Conservation (phyloP, 1,140 invertebrate species). For the Musca vetustissima region DNA sequence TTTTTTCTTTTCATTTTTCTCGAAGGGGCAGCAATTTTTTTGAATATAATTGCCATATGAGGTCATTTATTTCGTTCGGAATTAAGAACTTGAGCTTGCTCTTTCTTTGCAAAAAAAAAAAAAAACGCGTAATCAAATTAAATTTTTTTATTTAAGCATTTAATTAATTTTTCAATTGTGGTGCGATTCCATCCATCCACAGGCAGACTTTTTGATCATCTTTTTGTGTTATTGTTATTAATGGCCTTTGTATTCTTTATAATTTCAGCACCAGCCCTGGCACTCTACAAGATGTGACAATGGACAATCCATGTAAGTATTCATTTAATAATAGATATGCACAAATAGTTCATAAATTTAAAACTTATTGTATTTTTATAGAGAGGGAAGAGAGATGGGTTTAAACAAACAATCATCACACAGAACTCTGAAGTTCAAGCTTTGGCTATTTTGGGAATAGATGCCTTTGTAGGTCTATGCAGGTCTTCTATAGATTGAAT, state of each 20-base stretch:
- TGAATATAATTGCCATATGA: constrained; percentile 22
- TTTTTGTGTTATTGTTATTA: not conserved
- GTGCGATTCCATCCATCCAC: too few relatives aligned
- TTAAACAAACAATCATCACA: too few relatives aligned
- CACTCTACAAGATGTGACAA: constrained; percentile 59
- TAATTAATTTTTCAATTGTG: constrained; percentile 12
- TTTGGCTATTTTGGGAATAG: too few relatives aligned
- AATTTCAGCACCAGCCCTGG: constrained; percentile 60
- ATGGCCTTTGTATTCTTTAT: not conserved
- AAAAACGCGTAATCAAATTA: constrained; percentile 19
- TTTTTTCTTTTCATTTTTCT: not conserved
- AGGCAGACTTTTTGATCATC: not conserved
- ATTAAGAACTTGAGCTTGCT: too few relatives aligned
- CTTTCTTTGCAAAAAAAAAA: not conserved
- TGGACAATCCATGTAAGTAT: constrained; percentile 56
- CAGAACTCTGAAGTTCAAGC: too few relatives aligned
- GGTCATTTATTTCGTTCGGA: constrained; percentile 1
- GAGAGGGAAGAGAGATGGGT: too few relatives aligned
- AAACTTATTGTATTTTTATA: too few relatives aligned
- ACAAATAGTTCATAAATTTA: too few relatives aligned
- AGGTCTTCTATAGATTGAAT: too few relatives aligned
- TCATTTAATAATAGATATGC: not conserved
- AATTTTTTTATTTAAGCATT: not conserved
- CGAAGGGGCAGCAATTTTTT: not conserved
- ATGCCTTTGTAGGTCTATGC: too few relatives aligned